phyloP scores from a whole-genome alignment of 2,888 invertebrate genomes.

The Synanthedon myopaeformis region DNA sequence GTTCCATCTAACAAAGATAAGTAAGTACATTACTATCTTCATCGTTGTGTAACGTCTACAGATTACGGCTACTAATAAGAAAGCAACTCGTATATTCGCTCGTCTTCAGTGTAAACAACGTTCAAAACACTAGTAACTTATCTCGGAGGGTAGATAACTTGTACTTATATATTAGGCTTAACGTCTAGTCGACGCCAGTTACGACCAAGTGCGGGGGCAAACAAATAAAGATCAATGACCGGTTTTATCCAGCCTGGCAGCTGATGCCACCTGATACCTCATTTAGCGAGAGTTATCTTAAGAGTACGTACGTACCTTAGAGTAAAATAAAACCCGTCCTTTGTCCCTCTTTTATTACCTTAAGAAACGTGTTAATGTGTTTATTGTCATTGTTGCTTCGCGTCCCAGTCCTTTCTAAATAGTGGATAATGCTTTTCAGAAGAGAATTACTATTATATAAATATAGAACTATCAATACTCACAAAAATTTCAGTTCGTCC shows the following conservation, averaged over 20 bases:
- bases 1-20: too few relatives aligned
- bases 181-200: constrained; percentile 24
- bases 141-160: constrained; percentile 28
- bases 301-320: background rate
- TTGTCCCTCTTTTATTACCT: too few relatives aligned
- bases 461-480: too few relatives aligned
- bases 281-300: constrained; percentile 13
- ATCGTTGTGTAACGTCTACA: background rate
- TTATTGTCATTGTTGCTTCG: too few relatives aligned
- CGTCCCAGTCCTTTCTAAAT: too few relatives aligned
- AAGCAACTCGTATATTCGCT: background rate
- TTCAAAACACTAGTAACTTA: constrained; percentile 20
- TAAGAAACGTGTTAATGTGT: too few relatives aligned
- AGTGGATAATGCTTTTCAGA: too few relatives aligned
- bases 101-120: constrained; percentile 24
- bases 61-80: background rate
- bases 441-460: too few relatives aligned
- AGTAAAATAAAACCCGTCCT: too few relatives aligned
- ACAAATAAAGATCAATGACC: constrained; percentile 44
- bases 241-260: constrained; percentile 30
- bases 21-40: too few relatives aligned
- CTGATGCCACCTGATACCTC: constrained; percentile 42
- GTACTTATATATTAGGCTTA: constrained; percentile 28
- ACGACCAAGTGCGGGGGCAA: constrained; percentile 7
- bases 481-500: too few relatives aligned